A percentile compares a stretch with the other conserved stretches of the same genome.
Evolutionary conservation across 2,888 invertebrate species (phyloP).

Genomic region (Drosophila recens): DNA sequence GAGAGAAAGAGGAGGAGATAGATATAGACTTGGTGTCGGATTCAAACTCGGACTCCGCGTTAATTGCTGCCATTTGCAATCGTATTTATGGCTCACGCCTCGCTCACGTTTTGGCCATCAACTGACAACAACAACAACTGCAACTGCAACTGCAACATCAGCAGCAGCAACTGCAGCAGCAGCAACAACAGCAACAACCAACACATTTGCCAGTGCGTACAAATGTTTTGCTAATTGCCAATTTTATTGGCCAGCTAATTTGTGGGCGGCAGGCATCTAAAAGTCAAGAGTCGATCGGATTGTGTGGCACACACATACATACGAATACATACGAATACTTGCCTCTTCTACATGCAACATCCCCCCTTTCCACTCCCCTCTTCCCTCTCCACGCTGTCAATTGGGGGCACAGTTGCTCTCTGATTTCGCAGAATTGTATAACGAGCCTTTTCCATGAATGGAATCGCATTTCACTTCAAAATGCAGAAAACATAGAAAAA

Average conservation of each 20-base stretch:
- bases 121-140: slow-evolving; percentile 32
- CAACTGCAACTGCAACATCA: slow-evolving; percentile 25
- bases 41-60: slow-evolving; percentile 48
- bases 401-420: slow-evolving; percentile 42
- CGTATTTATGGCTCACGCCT: slow-evolving; percentile 78
- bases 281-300: slow-evolving; percentile 48
- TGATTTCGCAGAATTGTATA: slow-evolving; percentile 39
- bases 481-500: background rate
- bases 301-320: background rate
- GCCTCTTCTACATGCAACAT: slow-evolving; percentile 1
- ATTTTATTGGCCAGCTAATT: slow-evolving; percentile 72
- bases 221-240: slow-evolving; percentile 75
- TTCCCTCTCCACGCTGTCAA: background rate
- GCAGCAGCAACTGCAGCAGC: slow-evolving; percentile 31
- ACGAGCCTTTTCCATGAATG: slow-evolving; percentile 52
- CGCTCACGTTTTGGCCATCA: slow-evolving; percentile 77
- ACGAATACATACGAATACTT: background rate
- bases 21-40: slow-evolving; percentile 39
- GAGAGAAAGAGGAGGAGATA: background rate
- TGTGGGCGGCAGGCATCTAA: slow-evolving; percentile 65
- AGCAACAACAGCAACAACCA: slow-evolving; percentile 34
- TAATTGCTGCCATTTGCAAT: slow-evolving; percentile 79
- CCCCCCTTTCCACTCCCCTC: background rate
- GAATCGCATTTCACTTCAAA: slow-evolving; percentile 51
- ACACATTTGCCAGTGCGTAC: slow-evolving; percentile 64